Conservation (phyloP, 2,797 vertebrate genomes). For the Anabas testudineus region DNA sequence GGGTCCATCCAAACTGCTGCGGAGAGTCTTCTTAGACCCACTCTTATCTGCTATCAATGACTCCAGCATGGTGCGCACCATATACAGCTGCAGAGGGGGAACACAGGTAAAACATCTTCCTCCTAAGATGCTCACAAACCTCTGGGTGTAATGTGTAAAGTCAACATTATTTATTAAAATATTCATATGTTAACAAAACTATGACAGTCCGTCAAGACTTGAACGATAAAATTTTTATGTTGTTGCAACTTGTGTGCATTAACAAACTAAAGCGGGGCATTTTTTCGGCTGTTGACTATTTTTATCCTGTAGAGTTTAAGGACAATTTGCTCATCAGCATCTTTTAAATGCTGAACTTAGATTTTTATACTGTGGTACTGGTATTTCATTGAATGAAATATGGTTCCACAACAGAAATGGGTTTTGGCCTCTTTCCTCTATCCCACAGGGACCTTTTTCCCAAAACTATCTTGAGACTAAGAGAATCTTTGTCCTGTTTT, state of each 20-base stretch:
- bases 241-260: too few relatives aligned
- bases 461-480: neutral
- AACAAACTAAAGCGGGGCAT: too few relatives aligned
- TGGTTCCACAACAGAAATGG: too few relatives aligned
- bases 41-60: constrained; percentile 98
- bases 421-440: too few relatives aligned
- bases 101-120: neutral
- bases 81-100: constrained; percentile 90
- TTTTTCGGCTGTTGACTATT: neutral
- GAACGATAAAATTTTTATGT: too few relatives aligned
- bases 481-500: too few relatives aligned
- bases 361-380: neutral
- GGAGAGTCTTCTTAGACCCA: constrained; percentile 97
- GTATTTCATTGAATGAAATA: neutral
- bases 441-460: neutral
- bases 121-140: too few relatives aligned
- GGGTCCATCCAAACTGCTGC: constrained; percentile 96
- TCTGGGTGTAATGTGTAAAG: too few relatives aligned
- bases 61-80: constrained; percentile 99
- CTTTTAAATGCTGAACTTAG: too few relatives aligned
- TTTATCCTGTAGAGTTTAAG: neutral
- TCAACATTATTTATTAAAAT: too few relatives aligned
- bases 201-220: too few relatives aligned
- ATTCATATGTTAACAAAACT: too few relatives aligned
- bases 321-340: neutral